These are phyloP conservation scores for Rhinoderma darwinii DNA, from an alignment of 2,113 vertebrate genomes.

Conservation along the genomic window DNA sequence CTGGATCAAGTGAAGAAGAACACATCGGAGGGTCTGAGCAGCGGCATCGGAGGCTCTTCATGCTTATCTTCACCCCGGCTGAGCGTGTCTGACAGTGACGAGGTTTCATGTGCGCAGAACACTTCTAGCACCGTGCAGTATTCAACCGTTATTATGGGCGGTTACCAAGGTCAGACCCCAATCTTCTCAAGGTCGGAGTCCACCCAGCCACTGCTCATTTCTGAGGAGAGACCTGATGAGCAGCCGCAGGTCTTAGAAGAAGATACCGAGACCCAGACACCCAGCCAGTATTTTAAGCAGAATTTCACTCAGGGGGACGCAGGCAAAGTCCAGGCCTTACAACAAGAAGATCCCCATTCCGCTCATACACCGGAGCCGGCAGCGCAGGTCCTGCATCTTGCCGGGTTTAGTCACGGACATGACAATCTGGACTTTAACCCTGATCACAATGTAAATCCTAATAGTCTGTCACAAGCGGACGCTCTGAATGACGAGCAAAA, in stretches of 20 bases:
- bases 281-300: conserved; percentile 77
- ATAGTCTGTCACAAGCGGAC: conserved; percentile 58
- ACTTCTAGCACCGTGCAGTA: conserved; percentile 93
- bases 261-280: conserved; percentile 61
- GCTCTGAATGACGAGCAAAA: conserved; percentile 69
- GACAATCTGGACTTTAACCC: conserved; percentile 63
- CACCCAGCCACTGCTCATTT: conserved; percentile 91
- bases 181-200: conserved; percentile 90
- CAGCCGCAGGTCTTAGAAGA: conserved; percentile 63
- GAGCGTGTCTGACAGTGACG: conserved; percentile 91
- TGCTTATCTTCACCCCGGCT: conserved; percentile 96
- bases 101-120: conserved; percentile 86
- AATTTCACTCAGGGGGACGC: conserved; percentile 69
- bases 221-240: conserved; percentile 85
- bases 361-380: conserved; percentile 70
- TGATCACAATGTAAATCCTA: conserved; percentile 55
- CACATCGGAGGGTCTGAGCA: conserved; percentile 93
- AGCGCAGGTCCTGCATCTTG: conserved; percentile 67
- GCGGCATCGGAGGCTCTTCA: conserved; percentile 94
- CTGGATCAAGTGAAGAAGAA: conserved; percentile 86
- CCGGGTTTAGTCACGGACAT: conserved; percentile 73
- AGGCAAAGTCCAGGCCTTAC: conserved; percentile 60
- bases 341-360: conserved; percentile 64
- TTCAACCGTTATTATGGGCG: conserved; percentile 89
- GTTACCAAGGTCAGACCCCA: conserved; percentile 85